Evolutionary conservation across 1,140 invertebrate genomes (phyloP).

Genomic region (Halotydeus destructor): DNA sequence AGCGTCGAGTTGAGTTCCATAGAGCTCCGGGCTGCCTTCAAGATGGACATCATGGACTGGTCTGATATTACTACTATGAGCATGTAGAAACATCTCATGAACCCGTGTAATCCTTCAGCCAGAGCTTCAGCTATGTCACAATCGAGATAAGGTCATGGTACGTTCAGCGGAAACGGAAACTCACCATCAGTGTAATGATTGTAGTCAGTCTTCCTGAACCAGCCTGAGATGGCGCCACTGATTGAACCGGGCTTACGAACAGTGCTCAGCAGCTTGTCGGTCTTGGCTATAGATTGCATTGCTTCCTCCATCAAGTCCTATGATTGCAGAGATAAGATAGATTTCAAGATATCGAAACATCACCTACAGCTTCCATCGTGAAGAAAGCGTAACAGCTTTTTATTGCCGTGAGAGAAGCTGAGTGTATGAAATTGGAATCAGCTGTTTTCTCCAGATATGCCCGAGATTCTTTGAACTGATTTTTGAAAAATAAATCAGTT

Average conservation of each 20-base stretch:
- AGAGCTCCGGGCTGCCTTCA: no score
- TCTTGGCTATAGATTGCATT: background rate
- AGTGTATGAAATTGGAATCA: background rate
- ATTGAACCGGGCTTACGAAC: background rate
- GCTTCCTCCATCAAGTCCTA: background rate
- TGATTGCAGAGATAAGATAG: background rate
- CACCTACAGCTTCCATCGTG: no score
- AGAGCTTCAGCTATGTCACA: no score
- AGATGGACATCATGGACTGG: no score
- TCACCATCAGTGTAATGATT: constrained; percentile 1
- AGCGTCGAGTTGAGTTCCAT: no score
- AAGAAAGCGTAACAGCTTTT: no score
- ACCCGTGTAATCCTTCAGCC: no score
- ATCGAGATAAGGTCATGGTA: no score
- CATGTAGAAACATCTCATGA: no score
- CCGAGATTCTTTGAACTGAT: background rate
- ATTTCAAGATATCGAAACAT: background rate
- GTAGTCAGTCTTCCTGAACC: background rate
- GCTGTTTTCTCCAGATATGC: background rate
- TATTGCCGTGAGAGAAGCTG: no score
- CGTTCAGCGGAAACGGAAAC: no score
- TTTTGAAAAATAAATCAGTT: background rate
- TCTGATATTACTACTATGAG: no score
- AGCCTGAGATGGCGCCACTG: background rate
- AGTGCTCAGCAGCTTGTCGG: background rate